Evolutionary conservation across 2,113 vertebrate species (phyloP).

Genomic region (Nestor notabilis): DNA sequence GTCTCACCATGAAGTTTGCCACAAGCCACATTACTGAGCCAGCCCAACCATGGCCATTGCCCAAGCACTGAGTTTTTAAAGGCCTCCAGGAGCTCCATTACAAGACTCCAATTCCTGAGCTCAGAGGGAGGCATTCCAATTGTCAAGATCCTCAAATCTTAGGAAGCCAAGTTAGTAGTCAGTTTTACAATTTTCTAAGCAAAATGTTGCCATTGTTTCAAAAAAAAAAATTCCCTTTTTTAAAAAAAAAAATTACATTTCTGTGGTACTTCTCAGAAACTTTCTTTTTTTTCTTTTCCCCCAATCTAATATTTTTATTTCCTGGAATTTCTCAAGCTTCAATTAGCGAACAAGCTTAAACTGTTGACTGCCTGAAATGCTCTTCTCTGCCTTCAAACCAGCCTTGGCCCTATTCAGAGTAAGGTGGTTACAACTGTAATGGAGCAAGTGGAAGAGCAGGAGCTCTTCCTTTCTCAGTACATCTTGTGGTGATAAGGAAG

Average conservation of each 20-base stretch:
- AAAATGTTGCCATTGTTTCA: background rate
- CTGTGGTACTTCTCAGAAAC: background rate
- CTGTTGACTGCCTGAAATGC: background rate
- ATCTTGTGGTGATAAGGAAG: rapidly evolving
- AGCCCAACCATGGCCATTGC: background rate
- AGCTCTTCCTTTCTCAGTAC: background rate
- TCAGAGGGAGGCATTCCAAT: background rate
- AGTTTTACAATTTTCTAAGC: background rate
- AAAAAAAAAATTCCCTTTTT: background rate
- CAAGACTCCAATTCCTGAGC: background rate
- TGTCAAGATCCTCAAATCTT: background rate
- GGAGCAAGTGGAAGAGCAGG: background rate
- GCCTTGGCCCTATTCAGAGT: background rate
- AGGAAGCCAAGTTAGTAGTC: background rate
- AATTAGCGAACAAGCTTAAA: background rate
- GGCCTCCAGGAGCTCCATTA: background rate
- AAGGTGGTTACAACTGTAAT: background rate
- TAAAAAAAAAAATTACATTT: background rate
- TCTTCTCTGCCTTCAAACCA: background rate
- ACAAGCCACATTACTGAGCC: background rate
- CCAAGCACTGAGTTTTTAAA: background rate
- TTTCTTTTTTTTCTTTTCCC: background rate
- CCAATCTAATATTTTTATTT: background rate
- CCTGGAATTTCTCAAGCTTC: background rate
- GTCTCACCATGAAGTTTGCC: background rate